These are phyloP conservation scores for Formicarius rufipectus DNA, from an alignment of 2,113 vertebrate genomes.

Conservation along the genomic window DNA sequence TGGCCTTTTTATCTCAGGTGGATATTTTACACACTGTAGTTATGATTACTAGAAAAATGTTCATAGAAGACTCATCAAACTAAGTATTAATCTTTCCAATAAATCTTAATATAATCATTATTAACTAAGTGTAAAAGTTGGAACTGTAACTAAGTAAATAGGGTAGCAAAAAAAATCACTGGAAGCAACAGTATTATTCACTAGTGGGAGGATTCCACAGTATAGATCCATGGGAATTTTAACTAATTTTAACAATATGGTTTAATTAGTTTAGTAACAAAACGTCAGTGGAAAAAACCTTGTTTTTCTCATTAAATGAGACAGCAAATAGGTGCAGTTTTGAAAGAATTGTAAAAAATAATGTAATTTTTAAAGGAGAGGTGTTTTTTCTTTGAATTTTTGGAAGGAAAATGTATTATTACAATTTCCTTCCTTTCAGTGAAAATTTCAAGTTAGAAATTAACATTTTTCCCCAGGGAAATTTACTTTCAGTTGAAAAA, in stretches of 20 bases:
- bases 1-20: not conserved
- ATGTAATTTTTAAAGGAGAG: accelerated
- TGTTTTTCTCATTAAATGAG: not conserved
- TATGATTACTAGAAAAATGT: not conserved
- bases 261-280: not conserved
- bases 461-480: not conserved
- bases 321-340: not conserved
- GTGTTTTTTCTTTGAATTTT: not conserved
- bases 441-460: not conserved
- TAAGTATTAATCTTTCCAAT: not conserved
- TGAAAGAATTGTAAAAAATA: not conserved
- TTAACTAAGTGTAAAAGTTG: not conserved
- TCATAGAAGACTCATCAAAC: not conserved
- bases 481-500: not conserved
- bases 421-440: not conserved
- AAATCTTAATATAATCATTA: not conserved
- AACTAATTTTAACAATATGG: not conserved
- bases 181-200: not conserved
- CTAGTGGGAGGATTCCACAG: not conserved
- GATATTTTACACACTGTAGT: not conserved
- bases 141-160: not conserved
- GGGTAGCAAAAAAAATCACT: not conserved
- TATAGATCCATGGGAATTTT: not conserved
- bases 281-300: not conserved
- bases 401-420: not conserved